A percentile compares a stretch with the other conserved stretches of the same genome.
phyloP scores from a whole-genome alignment of 1,140 invertebrate species.

The Drosophila eugracilis region DNA sequence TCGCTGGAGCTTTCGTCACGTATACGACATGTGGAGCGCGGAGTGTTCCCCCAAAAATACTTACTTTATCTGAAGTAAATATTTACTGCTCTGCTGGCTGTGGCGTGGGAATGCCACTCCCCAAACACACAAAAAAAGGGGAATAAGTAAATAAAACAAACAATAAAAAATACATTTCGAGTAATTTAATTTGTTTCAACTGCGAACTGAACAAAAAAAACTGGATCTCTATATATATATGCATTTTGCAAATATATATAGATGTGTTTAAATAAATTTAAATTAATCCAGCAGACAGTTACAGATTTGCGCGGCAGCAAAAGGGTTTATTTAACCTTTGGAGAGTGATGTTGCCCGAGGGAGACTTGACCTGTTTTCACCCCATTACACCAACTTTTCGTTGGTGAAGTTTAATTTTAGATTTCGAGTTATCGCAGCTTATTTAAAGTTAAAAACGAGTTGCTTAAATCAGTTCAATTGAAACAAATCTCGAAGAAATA shows the following conservation, averaged over 20 bases:
- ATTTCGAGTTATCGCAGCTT: background rate
- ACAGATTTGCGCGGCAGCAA: slow-evolving; percentile 36
- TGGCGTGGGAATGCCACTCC: slow-evolving; percentile 72
- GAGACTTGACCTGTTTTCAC: slow-evolving; percentile 24
- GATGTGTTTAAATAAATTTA: slow-evolving; percentile 45
- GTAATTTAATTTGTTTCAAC: slow-evolving; percentile 76
- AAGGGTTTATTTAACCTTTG: slow-evolving; percentile 44
- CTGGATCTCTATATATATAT: slow-evolving; percentile 11
- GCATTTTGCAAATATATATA: slow-evolving; percentile 2
- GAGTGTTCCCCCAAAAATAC: slow-evolving; percentile 19
- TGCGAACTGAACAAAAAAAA: slow-evolving; percentile 41
- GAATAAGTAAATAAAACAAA: slow-evolving; percentile 47
- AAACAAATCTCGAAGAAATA: too few relatives aligned
- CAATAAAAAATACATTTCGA: slow-evolving; percentile 55
- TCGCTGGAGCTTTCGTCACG: slow-evolving; percentile 17
- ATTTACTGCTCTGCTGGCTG: slow-evolving; percentile 56
- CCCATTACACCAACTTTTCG: background rate
- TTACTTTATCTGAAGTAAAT: slow-evolving; percentile 58
- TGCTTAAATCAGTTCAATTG: background rate
- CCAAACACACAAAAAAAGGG: slow-evolving; percentile 36
- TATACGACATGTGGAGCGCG: slow-evolving; percentile 35
- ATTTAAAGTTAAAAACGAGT: background rate
- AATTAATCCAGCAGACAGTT: slow-evolving; percentile 71
- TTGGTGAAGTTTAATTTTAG: slow-evolving; percentile 16
- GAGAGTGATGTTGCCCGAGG: slow-evolving; percentile 2